Conservation (phyloP, 2,113 vertebrate genomes). For the Pangasianodon hypophthalmus region DNA sequence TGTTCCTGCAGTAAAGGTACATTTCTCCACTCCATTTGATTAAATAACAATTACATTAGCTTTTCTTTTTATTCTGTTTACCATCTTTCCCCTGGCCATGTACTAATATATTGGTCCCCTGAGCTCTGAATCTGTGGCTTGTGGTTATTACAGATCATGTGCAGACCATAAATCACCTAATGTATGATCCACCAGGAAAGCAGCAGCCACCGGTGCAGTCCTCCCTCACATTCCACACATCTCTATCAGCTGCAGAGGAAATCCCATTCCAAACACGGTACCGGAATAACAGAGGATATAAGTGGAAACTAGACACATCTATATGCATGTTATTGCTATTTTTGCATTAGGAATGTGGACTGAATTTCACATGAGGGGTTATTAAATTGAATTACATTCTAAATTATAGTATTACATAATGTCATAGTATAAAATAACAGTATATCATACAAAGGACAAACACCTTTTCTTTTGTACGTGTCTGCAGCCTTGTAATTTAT, state of each 20-base stretch:
- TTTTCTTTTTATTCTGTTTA: background rate
- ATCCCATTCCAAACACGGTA: slow-evolving; percentile 51
- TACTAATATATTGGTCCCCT: slow-evolving; percentile 18
- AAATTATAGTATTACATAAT: background rate
- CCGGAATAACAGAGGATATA: background rate
- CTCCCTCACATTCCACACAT: slow-evolving; percentile 16
- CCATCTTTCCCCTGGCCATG: background rate
- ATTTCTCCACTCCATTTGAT: background rate
- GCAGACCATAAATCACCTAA: slow-evolving; percentile 56
- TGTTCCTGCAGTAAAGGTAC: background rate
- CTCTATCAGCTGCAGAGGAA: slow-evolving; percentile 33
- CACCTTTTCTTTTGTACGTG: background rate
- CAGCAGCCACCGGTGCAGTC: background rate
- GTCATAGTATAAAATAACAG: background rate
- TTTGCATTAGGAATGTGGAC: no score
- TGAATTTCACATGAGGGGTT: no score
- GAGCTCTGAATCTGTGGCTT: slow-evolving; percentile 13
- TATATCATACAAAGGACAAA: background rate
- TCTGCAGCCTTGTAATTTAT: no score
- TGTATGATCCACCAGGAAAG: slow-evolving; percentile 31
- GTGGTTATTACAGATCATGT: slow-evolving; percentile 53
- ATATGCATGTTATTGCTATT: background rate
- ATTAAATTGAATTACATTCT: no score
- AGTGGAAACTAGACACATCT: background rate
- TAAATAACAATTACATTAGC: background rate